A percentile compares a stretch with the other conserved stretches of the same genome.
These are phyloP conservation scores for Clivina fossor DNA, from an alignment of 2,888 invertebrate species.

Conservation along the genomic window DNA sequence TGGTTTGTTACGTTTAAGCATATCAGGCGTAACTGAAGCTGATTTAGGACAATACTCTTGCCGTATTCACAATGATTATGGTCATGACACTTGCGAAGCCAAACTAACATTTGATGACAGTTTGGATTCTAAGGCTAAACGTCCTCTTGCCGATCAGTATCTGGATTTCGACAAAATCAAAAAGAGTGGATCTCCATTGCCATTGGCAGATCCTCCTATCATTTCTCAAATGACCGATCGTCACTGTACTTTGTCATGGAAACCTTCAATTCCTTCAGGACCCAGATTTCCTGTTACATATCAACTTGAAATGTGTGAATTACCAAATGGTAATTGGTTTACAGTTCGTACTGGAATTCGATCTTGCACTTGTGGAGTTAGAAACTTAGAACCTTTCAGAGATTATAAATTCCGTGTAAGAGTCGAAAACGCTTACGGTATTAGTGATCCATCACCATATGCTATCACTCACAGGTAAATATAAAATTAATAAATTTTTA, in stretches of 20 bases:
- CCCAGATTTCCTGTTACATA: slow-evolving; percentile 91
- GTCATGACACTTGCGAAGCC: slow-evolving; percentile 79
- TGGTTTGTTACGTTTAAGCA: slow-evolving; percentile 78
- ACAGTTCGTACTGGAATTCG: slow-evolving; percentile 82
- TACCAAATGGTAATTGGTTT: slow-evolving; percentile 92
- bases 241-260: slow-evolving; percentile 88
- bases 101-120: slow-evolving; percentile 80
- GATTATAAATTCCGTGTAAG: slow-evolving; percentile 95
- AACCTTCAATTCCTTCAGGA: slow-evolving; percentile 85
- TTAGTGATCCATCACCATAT: slow-evolving; percentile 94
- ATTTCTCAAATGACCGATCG: slow-evolving; percentile 91
- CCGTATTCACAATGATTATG: slow-evolving; percentile 81
- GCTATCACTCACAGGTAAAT: slow-evolving; percentile 76
- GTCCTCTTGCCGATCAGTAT: slow-evolving; percentile 76
- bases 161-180: slow-evolving; percentile 81
- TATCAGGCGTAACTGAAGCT: slow-evolving; percentile 73
- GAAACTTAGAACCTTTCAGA: slow-evolving; percentile 86
- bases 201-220: slow-evolving; percentile 86
- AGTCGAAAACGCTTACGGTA: slow-evolving; percentile 95
- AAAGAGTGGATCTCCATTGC: slow-evolving; percentile 81
- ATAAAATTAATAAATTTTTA: not conserved
- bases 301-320: slow-evolving; percentile 90
- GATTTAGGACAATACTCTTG: slow-evolving; percentile 87
- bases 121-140: slow-evolving; percentile 66
- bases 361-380: slow-evolving; percentile 86